Conservation (phyloP, 2,888 invertebrate species). For the Drosophila neoperkinsi region DNA sequence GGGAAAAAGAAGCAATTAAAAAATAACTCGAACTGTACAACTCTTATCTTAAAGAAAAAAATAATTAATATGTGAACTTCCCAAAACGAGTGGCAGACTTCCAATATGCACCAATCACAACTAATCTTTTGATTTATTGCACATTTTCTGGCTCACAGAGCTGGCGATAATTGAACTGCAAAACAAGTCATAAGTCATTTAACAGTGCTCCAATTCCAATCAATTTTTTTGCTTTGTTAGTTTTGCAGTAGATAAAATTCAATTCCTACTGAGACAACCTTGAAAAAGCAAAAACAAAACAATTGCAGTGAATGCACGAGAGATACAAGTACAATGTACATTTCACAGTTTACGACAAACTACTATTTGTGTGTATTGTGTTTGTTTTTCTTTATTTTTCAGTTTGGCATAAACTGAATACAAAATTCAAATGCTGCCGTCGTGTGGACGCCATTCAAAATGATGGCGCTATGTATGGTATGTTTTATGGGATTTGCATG, state of each 20-base stretch:
- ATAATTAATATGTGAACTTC: background rate
- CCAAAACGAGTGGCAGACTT: background rate
- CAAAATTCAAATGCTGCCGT: slow-evolving; percentile 30
- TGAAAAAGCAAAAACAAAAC: slow-evolving; percentile 35
- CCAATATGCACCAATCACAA: background rate
- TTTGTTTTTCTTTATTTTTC: slow-evolving; percentile 13
- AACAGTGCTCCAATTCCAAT: slow-evolving; percentile 24
- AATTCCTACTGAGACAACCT: slow-evolving; percentile 45
- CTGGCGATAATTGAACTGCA: slow-evolving; percentile 9
- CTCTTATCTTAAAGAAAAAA: background rate
- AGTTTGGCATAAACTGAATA: slow-evolving; percentile 30
- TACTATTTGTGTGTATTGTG: slow-evolving; percentile 14
- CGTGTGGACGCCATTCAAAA: slow-evolving; percentile 50
- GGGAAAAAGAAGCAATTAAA: background rate
- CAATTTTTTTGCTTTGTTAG: slow-evolving; percentile 10
- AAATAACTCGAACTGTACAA: background rate
- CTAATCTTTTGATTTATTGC: slow-evolving; percentile 24
- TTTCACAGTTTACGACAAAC: slow-evolving; percentile 28
- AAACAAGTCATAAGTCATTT: slow-evolving; percentile 15
- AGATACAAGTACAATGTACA: slow-evolving; percentile 25
- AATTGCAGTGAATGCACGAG: slow-evolving; percentile 50
- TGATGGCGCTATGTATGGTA: slow-evolving; percentile 41
- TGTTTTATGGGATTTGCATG: slow-evolving; percentile 62
- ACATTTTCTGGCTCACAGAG: slow-evolving; percentile 22
- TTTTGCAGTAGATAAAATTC: slow-evolving; percentile 10